These are phyloP conservation scores for Caenorhabditis sinica DNA, from an alignment of 2,888 invertebrate genomes.

Conservation along the genomic window DNA sequence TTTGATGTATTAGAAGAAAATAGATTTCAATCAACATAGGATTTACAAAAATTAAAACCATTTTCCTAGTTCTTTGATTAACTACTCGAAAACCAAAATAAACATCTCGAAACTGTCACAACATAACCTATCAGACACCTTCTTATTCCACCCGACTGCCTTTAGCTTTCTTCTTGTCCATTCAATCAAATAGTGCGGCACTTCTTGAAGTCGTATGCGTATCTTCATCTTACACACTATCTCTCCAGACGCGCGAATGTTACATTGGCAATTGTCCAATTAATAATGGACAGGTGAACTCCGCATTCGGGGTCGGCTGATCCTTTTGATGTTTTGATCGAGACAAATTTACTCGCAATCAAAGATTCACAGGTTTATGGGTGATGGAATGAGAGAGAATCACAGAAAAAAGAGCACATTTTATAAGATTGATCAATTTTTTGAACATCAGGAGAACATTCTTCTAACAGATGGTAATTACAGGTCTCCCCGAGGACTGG, in stretches of 20 bases:
- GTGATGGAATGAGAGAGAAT: conserved; percentile 3
- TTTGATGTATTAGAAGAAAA: too few species aligned
- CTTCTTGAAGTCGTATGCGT: conserved; percentile 23
- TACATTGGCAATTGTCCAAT: conserved; percentile 42
- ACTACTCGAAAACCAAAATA: conserved; percentile 6
- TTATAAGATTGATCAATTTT: conserved; percentile 12
- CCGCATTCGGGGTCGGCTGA: conserved; percentile 10
- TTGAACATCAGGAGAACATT: conserved; percentile 11
- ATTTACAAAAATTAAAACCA: background rate
- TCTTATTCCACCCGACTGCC: conserved; percentile 43
- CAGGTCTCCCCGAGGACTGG: conserved; percentile 75
- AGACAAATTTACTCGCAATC: conserved; percentile 36
- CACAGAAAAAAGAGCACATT: background rate
- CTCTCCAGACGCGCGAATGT: conserved; percentile 13
- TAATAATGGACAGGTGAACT: conserved; percentile 55
- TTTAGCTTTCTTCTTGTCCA: conserved; percentile 9
- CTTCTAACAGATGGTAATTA: conserved; percentile 30
- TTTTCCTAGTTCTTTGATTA: background rate
- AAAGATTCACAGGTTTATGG: background rate
- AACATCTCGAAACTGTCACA: conserved; percentile 9
- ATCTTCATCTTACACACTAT: conserved; percentile 11
- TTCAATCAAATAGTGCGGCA: conserved; percentile 47
- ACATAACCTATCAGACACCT: conserved; percentile 5
- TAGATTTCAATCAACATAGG: background rate
- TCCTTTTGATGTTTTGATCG: conserved; percentile 21